phyloP scores from a whole-genome alignment of 2,888 invertebrate species.

The Tenodera sinensis region DNA sequence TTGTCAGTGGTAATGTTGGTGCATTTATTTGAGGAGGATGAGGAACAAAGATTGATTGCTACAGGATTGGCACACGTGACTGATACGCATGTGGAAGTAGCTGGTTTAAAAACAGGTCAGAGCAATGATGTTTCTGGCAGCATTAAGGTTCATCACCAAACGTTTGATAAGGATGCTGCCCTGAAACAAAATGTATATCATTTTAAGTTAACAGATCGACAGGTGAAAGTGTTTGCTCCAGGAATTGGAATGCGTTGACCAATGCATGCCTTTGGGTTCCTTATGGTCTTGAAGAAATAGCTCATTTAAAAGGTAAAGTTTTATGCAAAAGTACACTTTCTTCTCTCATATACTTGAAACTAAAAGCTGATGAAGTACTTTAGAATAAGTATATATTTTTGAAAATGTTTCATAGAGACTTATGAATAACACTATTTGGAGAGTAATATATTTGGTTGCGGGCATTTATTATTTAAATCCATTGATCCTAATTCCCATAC shows the following conservation, averaged over 20 bases:
- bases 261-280: no score
- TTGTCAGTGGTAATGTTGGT: conserved; percentile 16
- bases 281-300: no score
- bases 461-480: no score
- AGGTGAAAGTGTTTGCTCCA: conserved; percentile 69
- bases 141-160: conserved; percentile 51
- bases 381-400: no score
- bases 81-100: conserved; percentile 59
- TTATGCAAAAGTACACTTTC: no score
- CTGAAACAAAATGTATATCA: conserved; percentile 46
- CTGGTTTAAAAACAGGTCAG: conserved; percentile 66
- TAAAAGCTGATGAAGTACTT: no score
- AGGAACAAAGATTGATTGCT: conserved; percentile 11
- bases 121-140: conserved; percentile 71
- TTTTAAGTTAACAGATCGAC: conserved; percentile 70
- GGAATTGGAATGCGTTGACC: conserved; percentile 45
- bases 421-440: no score
- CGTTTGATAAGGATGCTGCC: neutral
- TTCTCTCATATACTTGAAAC: no score
- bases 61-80: conserved; percentile 57
- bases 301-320: no score
- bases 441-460: no score
- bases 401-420: no score
- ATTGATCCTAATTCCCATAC: no score
- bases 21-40: conserved; percentile 25